Conservation (phyloP, 2,113 vertebrate genomes). For the Cottus gobio region DNA sequence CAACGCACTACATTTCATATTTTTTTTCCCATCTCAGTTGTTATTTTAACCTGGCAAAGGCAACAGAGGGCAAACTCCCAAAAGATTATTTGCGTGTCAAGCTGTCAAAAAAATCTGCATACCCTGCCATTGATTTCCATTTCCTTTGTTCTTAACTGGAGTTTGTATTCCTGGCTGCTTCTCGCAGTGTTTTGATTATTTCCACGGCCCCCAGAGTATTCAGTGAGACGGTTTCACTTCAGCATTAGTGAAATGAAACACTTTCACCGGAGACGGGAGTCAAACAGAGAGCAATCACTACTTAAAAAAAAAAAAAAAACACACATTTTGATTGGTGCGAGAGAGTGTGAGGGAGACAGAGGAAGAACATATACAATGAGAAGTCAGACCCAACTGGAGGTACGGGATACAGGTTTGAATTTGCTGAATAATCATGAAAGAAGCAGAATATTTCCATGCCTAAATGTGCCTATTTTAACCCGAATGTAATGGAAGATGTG, state of each 20-base stretch:
- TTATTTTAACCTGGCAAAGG: conserved; percentile 71
- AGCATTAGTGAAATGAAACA: conserved; percentile 76
- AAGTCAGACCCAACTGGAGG: neutral
- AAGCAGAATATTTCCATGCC: neutral
- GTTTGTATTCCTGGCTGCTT: conserved; percentile 71
- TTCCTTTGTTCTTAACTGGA: conserved; percentile 75
- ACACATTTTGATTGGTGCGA: conserved; percentile 52
- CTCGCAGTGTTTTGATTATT: conserved; percentile 71
- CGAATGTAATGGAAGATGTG: neutral
- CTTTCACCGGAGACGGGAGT: conserved; percentile 63
- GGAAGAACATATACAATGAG: conserved; percentile 35
- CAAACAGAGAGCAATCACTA: conserved; percentile 59
- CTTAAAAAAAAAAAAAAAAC: conserved; percentile 33
- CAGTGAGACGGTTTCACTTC: conserved; percentile 70
- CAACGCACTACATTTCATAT: conserved; percentile 55
- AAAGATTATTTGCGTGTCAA: conserved; percentile 70
- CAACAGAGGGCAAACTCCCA: conserved; percentile 62
- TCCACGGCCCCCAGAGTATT: conserved; percentile 67
- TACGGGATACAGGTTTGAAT: neutral
- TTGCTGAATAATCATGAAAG: conserved; percentile 10
- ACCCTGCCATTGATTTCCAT: conserved; percentile 78
- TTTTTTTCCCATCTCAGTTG: conserved; percentile 51
- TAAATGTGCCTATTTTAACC: conserved; percentile 9
- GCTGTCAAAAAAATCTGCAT: conserved; percentile 77
- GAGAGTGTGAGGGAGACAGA: conserved; percentile 21